Evolutionary conservation across 2,113 vertebrate genomes (phyloP), one percentile per base, ranked within the genome.

Genomic region (Gopherus flavomarginatus): DNA sequence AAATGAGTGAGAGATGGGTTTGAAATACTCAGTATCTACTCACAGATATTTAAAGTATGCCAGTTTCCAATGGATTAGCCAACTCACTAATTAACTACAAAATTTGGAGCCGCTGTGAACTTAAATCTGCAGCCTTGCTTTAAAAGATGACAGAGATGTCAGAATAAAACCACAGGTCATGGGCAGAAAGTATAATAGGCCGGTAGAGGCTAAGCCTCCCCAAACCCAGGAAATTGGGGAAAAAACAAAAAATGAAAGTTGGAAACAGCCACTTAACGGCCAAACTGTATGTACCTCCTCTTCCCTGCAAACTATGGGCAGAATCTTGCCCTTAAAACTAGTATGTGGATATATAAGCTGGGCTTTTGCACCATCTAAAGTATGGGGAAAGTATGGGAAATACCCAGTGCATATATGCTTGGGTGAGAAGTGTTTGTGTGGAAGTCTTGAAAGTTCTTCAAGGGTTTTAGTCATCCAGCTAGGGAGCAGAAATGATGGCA

Each of bases 351-450:
- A 42, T 42, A 21, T 75, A 75, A 75, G 38, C n/a, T 21, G 38
- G n/a, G 35, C 16, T n/a, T 69, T 56, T 56, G 54, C 54, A 53
- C 52, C 5, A 19, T 53, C 52, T 52, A 16, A 52, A 52, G 52
- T 52, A 52, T 52, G 54, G 44, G 69, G 22, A 11, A 24, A 14
- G 1, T 19, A 7, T 22, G 44, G n/a, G 9, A 80, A 44, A 69
- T 24, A 10, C 3, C 1, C 0, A 0, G 14, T 84, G 49, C 27
- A 2, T 5, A 44, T 26, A 54, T 35, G 16, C 44, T 78, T 49
- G 31, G 13, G 27, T 85, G 31, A 44, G 35, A 35, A 42, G 49
- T 2, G 22, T 27, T 81, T 89, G 3, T 38, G 49, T 27, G 47
- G 2, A 9, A 77, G 29, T 52, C 81, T 49, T 1, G 3, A 72